Evolutionary conservation across 2,797 vertebrate genomes (phyloP), one percentile per base, ranked within the genome.

Genomic region (Mormyrops boulengeri): DNA sequence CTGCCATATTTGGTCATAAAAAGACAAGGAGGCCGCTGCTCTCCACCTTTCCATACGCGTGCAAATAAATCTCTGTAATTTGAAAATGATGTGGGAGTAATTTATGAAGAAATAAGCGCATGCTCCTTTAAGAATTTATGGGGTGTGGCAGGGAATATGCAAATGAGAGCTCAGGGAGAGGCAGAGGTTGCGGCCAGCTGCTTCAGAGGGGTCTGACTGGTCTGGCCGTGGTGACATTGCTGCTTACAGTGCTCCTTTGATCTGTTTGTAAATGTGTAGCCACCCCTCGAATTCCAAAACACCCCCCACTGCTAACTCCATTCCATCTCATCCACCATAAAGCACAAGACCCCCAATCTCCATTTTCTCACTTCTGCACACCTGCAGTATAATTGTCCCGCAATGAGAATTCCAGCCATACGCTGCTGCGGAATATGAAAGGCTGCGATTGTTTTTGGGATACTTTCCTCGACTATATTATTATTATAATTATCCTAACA

Each of bases 41-140:
- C 19, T 34, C 47, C 90, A 87, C 87, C 89, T 60, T 88, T 22
- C 53, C 84, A 93, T 95, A 97, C 96, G 96, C 96, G 95, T 96
- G 95, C 95, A 96, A 97, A 97, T 97, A 97, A 97, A 97, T 97
- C 96, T 97, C 93, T 96, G 95, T 96, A 96, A 97, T 97, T 97
- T 95, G 91, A 96, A 97, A 96, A 95, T 95, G 97, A 96, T 97
- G 97, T 96, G 95, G 93, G 92, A 94, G 95, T 97, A 96, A 96
- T 95, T 96, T 96, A 96, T 95, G 93, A 95, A 96, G 94, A 93
- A 94, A 94, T 96, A 95, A 95, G 94, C 95, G 95, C 93, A 93
- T 88, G 91, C 95, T 96, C 96, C 94, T 94, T 93, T 92, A 94
- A 91, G 92, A 93, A 94, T 95, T 95, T 95, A 96, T 95, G 94